Evolutionary conservation across 2,888 invertebrate genomes (phyloP), one percentile per base, ranked within the genome.

Genomic region (Cheilosia urbana): DNA sequence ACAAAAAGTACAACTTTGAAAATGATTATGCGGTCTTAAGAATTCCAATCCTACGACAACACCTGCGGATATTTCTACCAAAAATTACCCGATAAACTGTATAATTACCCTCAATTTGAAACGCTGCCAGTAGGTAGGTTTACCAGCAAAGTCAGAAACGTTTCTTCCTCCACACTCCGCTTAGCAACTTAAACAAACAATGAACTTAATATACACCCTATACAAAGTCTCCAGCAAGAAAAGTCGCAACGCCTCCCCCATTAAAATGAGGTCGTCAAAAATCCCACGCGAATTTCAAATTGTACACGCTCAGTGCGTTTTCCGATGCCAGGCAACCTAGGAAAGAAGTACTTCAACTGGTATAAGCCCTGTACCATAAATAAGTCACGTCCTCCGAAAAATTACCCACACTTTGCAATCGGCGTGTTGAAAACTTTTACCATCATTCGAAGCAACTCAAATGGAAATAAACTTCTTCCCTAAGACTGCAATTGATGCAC

Each of bases 311-410:
- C n/a, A 55, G 55, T 79, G 75, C 75, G 79, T 84, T 24, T 58
- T 2, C 40, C 51, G 51, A 60, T 65, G 4, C 7, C 17, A 27
- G 6, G n/a, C 17, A 3, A 51, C 53, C 24, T 17, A 34, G n/a
- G 60, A 45, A 75, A 62, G 73, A 55, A 68, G 68, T 77, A 63
- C 62, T 81, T 81, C 58, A 81, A 76, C 53, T 75, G 79, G 37
- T 27, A 62, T 17, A 62, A 68, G 71, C 45, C 55, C 71, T 62
- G 58, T 71, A 24, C 84, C 53, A 72, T 80, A 81, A 85, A 85
- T 85, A 85, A 85, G 85, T 80, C 85, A 85, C 85, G 85, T 85
- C 72, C 76, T 85, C 58, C 72, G 66, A 77, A 85, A 85, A 80
- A 85, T 72, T 84, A 81, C 81, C 81, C 85, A 85, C 85, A 81